Conservation (phyloP, 1,140 invertebrate species). For the Tachypleus tridentatus region DNA sequence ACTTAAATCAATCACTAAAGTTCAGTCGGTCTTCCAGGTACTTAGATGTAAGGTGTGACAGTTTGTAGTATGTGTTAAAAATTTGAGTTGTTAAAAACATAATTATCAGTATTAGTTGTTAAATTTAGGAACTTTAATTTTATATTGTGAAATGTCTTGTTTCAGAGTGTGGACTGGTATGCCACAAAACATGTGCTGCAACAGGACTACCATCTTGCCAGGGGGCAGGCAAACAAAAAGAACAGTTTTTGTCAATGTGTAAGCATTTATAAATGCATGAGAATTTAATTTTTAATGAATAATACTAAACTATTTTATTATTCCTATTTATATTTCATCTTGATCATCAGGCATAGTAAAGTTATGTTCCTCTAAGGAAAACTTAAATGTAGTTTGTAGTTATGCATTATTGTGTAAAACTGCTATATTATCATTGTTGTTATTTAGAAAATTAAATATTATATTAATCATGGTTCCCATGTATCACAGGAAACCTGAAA, state of each 20-base stretch:
- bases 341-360: neutral
- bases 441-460: too few relatives aligned
- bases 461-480: too few relatives aligned
- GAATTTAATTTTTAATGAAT: neutral
- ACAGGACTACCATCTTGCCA: constrained; percentile 46
- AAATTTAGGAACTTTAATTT: neutral
- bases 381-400: neutral
- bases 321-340: neutral
- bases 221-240: constrained; percentile 29
- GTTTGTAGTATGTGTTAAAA: too few relatives aligned
- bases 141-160: constrained; percentile 7
- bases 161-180: constrained; percentile 55
- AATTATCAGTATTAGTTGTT: too few relatives aligned
- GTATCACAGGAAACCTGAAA: too few relatives aligned
- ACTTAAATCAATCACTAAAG: too few relatives aligned
- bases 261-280: neutral
- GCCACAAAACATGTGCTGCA: constrained; percentile 55
- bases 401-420: neutral
- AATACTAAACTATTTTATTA: neutral
- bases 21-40: too few relatives aligned
- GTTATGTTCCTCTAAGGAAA: neutral
- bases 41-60: too few relatives aligned
- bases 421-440: too few relatives aligned
- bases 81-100: too few relatives aligned
- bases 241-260: constrained; percentile 21